Evolutionary conservation across 2,113 vertebrate genomes (phyloP).

Genomic region (Cinclus mexicanus): DNA sequence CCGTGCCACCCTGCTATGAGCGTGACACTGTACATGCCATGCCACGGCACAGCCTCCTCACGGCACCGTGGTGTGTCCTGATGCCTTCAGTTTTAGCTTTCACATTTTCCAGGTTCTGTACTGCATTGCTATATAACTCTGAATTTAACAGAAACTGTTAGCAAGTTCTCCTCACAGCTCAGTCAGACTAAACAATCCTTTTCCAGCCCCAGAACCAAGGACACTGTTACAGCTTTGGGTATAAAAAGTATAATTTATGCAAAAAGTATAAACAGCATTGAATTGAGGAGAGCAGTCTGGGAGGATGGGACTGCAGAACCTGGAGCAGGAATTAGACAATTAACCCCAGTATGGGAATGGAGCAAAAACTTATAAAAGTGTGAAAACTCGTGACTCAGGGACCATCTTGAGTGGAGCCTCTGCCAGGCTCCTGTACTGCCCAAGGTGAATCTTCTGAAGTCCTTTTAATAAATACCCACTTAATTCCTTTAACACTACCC

Average conservation of each 20-base stretch:
- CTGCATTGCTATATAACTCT: background rate
- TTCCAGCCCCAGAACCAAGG: background rate
- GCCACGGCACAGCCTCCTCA: background rate
- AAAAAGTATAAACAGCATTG: background rate
- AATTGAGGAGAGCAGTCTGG: background rate
- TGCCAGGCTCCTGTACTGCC: background rate
- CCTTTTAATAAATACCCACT: no score
- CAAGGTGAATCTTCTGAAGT: background rate
- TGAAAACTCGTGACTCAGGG: background rate
- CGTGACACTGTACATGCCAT: accelerated
- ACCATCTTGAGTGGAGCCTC: background rate
- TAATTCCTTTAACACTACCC: background rate
- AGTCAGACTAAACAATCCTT: background rate
- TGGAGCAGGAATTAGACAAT: background rate
- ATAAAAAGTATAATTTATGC: no score
- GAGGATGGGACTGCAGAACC: background rate
- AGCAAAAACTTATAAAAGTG: background rate
- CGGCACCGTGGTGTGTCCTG: accelerated
- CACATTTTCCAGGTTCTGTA: background rate
- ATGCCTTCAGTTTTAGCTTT: background rate
- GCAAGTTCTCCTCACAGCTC: background rate
- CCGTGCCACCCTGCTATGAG: accelerated
- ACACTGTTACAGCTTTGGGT: background rate
- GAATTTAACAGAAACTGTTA: background rate
- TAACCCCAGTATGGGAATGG: background rate